These are phyloP conservation scores for Phyllotis vaccarum DNA, from an alignment of 2,797 vertebrate genomes.

Conservation along the genomic window DNA sequence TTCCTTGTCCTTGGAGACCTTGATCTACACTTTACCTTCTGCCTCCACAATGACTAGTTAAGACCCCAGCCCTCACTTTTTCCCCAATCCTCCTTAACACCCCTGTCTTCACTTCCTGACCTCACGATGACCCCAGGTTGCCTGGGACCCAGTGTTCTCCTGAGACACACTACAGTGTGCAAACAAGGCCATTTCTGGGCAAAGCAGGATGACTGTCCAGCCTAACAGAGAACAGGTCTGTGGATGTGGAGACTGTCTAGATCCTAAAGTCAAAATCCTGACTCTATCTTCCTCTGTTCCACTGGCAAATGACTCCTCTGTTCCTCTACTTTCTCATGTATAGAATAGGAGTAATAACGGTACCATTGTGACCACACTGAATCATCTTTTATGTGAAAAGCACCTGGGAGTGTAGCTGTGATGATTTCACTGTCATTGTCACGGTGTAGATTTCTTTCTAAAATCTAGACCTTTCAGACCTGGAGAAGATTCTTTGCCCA, in stretches of 20 bases:
- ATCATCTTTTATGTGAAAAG: neutral
- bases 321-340: neutral
- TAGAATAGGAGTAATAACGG: neutral
- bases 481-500: conserved; percentile 36
- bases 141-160: neutral
- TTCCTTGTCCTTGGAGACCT: neutral
- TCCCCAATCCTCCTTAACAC: neutral
- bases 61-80: neutral
- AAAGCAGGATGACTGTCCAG: neutral
- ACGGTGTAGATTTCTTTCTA: neutral
- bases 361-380: neutral
- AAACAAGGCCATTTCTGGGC: neutral
- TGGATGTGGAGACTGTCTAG: neutral
- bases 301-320: neutral
- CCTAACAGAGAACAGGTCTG: neutral
- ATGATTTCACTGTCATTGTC: neutral
- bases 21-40: neutral
- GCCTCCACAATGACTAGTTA: neutral
- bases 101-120: neutral
- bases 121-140: neutral
- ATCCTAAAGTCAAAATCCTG: neutral
- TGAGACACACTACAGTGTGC: neutral
- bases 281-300: neutral
- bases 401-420: accelerated
- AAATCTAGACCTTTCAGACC: conserved; percentile 21